These are phyloP conservation scores for Dipus sagitta DNA, from an alignment of 2,797 vertebrate species.

Conservation along the genomic window DNA sequence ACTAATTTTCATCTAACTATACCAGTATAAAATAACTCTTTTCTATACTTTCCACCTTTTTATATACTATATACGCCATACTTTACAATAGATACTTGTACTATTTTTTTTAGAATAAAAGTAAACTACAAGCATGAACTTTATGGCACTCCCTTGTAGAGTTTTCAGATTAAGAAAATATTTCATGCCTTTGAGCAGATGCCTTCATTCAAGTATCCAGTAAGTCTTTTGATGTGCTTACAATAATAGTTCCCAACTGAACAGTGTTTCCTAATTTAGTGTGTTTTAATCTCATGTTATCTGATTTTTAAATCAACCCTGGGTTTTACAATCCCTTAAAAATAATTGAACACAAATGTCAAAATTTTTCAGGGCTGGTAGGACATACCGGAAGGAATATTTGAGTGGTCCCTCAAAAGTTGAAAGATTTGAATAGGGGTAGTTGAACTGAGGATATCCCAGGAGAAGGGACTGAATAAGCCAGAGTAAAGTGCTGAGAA, in stretches of 20 bases:
- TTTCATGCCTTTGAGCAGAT: constrained; percentile 58
- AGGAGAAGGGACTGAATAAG: not conserved
- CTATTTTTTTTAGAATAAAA: constrained; percentile 47
- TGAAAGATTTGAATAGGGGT: constrained; percentile 26
- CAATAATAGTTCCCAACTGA: constrained; percentile 20
- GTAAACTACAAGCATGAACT: constrained; percentile 37
- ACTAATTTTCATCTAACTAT: constrained; percentile 63
- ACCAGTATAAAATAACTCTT: constrained; percentile 51
- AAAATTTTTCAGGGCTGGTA: constrained; percentile 25
- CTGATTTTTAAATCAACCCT: not conserved
- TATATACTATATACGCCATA: constrained; percentile 12
- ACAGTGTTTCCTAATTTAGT: constrained; percentile 45
- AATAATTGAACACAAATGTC: not conserved
- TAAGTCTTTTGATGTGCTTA: constrained; percentile 27
- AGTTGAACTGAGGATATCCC: constrained; percentile 12
- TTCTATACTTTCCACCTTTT: not conserved
- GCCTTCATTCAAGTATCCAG: constrained; percentile 25
- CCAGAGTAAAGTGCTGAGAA: constrained; percentile 30
- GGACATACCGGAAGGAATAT: constrained; percentile 17
- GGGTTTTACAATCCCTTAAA: not conserved
- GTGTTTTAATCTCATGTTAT: constrained; percentile 26
- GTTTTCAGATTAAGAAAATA: constrained; percentile 39
- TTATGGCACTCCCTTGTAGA: constrained; percentile 16
- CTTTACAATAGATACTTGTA: constrained; percentile 38
- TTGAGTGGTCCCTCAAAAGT: not conserved